phyloP scores from a whole-genome alignment of 2,113 vertebrate genomes.

The Propithecus coquereli region DNA sequence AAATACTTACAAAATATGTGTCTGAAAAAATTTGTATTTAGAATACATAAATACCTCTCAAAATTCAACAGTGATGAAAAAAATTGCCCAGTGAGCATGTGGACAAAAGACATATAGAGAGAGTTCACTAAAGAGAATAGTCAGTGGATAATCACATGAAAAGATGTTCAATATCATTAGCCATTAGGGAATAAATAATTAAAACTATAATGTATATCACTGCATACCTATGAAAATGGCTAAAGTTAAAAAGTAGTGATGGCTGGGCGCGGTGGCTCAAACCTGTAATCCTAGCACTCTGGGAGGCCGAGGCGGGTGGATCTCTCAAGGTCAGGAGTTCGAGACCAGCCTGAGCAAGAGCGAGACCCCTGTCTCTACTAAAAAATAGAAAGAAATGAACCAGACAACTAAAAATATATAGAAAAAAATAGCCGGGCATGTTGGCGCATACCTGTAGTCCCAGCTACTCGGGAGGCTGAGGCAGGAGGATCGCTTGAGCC shows the following conservation, averaged over 20 bases:
- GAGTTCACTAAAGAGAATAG: background rate
- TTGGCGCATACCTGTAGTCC: too few relatives aligned
- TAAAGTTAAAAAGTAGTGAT: background rate
- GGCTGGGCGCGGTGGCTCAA: too few relatives aligned
- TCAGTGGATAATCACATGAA: background rate
- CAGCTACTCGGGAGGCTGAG: too few relatives aligned
- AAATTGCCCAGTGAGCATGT: background rate
- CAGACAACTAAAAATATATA: too few relatives aligned
- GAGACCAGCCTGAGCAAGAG: too few relatives aligned
- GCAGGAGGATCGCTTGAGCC: too few relatives aligned
- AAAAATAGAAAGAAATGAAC: too few relatives aligned
- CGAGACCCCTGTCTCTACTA: too few relatives aligned
- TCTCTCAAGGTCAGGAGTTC: too few relatives aligned
- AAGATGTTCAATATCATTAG: background rate
- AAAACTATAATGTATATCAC: background rate
- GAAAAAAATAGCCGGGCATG: too few relatives aligned
- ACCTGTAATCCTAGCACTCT: too few relatives aligned
- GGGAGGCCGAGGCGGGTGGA: too few relatives aligned
- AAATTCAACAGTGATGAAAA: background rate
- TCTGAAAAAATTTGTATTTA: background rate
- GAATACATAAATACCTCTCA: background rate
- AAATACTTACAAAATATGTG: background rate
- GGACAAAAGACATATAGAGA: background rate
- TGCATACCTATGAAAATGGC: background rate
- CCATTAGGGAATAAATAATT: background rate